Conservation (phyloP, 2,113 vertebrate genomes). For the Paraplagusia blochii region DNA sequence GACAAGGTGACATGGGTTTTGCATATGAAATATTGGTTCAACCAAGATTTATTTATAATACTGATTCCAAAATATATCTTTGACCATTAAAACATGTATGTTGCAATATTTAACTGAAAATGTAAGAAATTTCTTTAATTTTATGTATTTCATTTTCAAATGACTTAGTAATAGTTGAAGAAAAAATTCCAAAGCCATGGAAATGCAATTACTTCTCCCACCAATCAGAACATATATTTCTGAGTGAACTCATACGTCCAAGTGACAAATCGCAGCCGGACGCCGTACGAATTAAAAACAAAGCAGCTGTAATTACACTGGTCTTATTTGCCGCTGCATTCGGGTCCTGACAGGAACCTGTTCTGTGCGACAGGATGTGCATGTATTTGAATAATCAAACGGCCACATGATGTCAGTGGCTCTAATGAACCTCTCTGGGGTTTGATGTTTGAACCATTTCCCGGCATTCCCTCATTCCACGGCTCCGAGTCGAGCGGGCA, state of each 20-base stretch:
- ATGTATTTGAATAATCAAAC: constrained; percentile 3
- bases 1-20: too few relatives aligned
- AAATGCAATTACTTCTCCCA: too few relatives aligned
- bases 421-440: constrained; percentile 29
- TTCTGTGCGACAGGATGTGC: constrained; percentile 31
- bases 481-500: constrained; percentile 4
- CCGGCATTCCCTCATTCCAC: constrained; percentile 9
- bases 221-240: too few relatives aligned
- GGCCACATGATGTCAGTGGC: constrained; percentile 58
- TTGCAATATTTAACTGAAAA: too few relatives aligned
- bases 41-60: too few relatives aligned
- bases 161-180: neutral
- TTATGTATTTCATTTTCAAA: neutral
- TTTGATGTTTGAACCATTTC: constrained; percentile 34
- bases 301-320: constrained; percentile 40
- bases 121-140: neutral
- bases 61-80: too few relatives aligned
- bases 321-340: constrained; percentile 20
- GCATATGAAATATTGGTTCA: too few relatives aligned
- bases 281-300: constrained; percentile 36
- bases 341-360: constrained; percentile 18
- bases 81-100: too few relatives aligned
- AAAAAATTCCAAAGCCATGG: too few relatives aligned
- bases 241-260: constrained; percentile 2
- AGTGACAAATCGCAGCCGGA: constrained; percentile 32